Base-by-base conservation (phyloP, 2,888 invertebrate genomes). In the Belgica antarctica region DNA sequence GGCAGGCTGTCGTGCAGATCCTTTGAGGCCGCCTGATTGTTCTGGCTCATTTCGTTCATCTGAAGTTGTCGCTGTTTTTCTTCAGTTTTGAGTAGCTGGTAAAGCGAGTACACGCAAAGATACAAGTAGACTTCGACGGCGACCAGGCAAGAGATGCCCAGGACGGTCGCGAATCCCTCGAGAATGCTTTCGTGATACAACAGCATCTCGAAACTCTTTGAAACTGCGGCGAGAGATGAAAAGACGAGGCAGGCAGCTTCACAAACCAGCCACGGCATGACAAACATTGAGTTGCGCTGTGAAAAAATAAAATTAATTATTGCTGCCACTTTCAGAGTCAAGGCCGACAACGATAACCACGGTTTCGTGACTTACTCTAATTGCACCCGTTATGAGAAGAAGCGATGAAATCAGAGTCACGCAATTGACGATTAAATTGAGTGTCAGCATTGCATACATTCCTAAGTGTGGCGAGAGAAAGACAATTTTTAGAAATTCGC, bases 381-480 rank as follows among this genome's bases (percentile, higher is more conserved):
- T 70, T 34, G 70, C 34, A 7, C 70, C 70, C 24, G 70, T 70
- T 59, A 70, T 59, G 19, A 70, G 36, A 27, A 70, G 15, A 15
- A 61, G 46, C 19, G 70, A 70, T 57, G 70, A 70, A 24, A 70
- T 70, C 3, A 70, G 25, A 12, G 70, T 70, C 10, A 70, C 61
- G 5, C 57, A n/a, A 61, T 70, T 70, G 3, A 70, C 70, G 22
- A 70, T 70, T 12, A 70, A 41, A 41, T 70, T 61, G 24, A 70
- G 25, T 36, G 70, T 41, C 17, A 70, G 28, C 5, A 59, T 25
- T 28, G 28, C 61, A 17, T 61, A 70, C 61, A 70, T 61, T 31
- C 70, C 70, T 70, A 27, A 52, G 12, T 10, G 12, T 12, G 17
- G 2, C 17, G 3, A 52, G 22, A 52, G 3, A 22, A 22, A 52